Conservation (phyloP, 2,113 vertebrate genomes). For the Nesogale talazaci region DNA sequence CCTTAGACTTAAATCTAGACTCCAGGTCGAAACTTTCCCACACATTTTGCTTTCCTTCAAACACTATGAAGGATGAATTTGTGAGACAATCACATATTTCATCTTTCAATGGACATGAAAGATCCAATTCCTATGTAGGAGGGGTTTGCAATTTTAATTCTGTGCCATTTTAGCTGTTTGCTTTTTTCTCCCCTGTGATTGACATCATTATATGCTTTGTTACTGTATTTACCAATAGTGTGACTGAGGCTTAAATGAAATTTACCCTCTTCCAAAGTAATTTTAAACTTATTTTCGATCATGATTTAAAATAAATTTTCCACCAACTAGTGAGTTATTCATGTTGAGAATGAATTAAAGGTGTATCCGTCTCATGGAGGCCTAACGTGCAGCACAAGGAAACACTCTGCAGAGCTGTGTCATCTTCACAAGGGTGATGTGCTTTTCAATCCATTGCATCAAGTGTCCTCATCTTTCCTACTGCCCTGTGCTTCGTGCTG, state of each 20-base stretch:
- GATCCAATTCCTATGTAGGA: neutral
- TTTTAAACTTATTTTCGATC: slow-evolving; percentile 10
- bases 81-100: neutral
- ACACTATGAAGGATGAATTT: neutral
- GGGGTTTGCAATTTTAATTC: neutral
- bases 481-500: neutral
- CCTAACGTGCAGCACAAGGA: no score
- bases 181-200: neutral
- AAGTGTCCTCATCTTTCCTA: no score
- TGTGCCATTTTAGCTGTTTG: neutral
- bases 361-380: neutral
- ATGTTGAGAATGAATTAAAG: neutral
- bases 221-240: neutral
- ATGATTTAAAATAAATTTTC: neutral
- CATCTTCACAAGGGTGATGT: no score
- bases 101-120: neutral
- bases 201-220: neutral
- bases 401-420: no score
- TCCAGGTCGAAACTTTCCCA: neutral
- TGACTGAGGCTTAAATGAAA: neutral
- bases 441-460: no score
- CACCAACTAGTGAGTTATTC: neutral
- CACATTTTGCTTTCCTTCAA: neutral
- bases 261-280: neutral
- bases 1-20: neutral